phyloP scores from a whole-genome alignment of 1,140 invertebrate genomes.

The Drosophila tsacasi region DNA sequence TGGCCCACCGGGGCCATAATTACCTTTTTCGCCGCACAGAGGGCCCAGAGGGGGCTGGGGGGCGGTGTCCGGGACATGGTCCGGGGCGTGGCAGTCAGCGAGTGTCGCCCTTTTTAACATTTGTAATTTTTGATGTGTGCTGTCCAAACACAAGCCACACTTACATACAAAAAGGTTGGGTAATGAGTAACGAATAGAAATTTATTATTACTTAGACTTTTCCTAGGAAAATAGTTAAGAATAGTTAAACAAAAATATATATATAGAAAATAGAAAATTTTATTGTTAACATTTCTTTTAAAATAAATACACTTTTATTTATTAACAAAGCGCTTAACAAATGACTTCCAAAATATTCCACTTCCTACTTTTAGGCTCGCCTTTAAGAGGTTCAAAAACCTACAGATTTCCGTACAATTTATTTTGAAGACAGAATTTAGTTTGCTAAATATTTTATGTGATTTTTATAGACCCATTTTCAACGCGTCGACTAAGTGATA shows the following conservation, averaged over 20 bases:
- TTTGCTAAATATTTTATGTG: slow-evolving; percentile 6
- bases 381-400: not conserved
- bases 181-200: slow-evolving; percentile 7
- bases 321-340: not conserved
- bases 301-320: not conserved
- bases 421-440: not conserved
- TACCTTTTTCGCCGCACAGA: slow-evolving; percentile 59
- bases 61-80: not conserved
- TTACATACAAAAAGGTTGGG: not conserved
- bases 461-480: slow-evolving; percentile 2
- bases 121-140: slow-evolving; percentile 71
- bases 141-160: slow-evolving; percentile 5
- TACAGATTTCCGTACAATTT: not conserved
- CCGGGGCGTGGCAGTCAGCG: slow-evolving; percentile 32
- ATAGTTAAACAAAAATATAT: not conserved
- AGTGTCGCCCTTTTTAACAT: slow-evolving; percentile 69
- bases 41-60: slow-evolving; percentile 7
- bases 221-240: not conserved
- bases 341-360: not conserved
- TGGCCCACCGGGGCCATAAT: slow-evolving; percentile 60
- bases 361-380: too few species aligned
- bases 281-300: too few species aligned
- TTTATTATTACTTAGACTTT: not conserved
- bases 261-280: not conserved
- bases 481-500: not conserved